phyloP scores from a whole-genome alignment of 2,888 invertebrate species.

The Cyclophora albipunctata region DNA sequence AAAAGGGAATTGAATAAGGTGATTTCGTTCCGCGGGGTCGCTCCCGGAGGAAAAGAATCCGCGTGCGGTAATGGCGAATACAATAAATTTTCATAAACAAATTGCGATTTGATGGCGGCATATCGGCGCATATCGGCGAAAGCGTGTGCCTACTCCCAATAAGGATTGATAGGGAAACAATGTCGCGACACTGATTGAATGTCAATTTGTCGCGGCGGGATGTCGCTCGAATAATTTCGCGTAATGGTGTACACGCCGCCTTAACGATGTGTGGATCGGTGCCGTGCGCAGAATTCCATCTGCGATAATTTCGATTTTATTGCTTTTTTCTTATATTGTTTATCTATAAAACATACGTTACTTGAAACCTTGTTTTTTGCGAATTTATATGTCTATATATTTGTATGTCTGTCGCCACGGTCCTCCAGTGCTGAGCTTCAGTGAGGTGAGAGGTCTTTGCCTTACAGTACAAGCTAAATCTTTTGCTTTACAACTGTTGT shows the following conservation, averaged over 20 bases:
- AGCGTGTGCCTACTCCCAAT: slow-evolving; percentile 66
- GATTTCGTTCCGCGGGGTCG: slow-evolving; percentile 70
- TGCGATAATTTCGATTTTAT: background rate
- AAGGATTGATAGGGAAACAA: slow-evolving; percentile 75
- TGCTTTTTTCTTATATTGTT: slow-evolving; percentile 8
- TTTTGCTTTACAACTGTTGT: too few species aligned
- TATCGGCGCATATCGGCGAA: slow-evolving; percentile 61
- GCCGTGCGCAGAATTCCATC: slow-evolving; percentile 16
- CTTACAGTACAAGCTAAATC: too few species aligned
- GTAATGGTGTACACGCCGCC: slow-evolving; percentile 58
- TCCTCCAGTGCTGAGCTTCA: too few species aligned
- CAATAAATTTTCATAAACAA: slow-evolving; percentile 77
- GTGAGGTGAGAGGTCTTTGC: too few species aligned
- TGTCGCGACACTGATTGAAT: slow-evolving; percentile 72
- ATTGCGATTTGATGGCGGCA: slow-evolving; percentile 73
- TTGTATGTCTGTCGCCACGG: too few species aligned
- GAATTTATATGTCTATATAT: too few species aligned
- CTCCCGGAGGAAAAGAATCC: slow-evolving; percentile 72
- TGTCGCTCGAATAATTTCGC: slow-evolving; percentile 51
- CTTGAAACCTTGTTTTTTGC: too few species aligned
- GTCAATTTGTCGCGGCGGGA: slow-evolving; percentile 60
- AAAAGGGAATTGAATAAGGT: slow-evolving; percentile 76
- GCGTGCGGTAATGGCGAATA: slow-evolving; percentile 70
- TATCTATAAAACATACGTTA: slow-evolving; percentile 8
- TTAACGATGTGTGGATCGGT: slow-evolving; percentile 55